Base-by-base conservation (phyloP, 2,797 vertebrate genomes). In the Phrynocephalus guinanensis region DNA sequence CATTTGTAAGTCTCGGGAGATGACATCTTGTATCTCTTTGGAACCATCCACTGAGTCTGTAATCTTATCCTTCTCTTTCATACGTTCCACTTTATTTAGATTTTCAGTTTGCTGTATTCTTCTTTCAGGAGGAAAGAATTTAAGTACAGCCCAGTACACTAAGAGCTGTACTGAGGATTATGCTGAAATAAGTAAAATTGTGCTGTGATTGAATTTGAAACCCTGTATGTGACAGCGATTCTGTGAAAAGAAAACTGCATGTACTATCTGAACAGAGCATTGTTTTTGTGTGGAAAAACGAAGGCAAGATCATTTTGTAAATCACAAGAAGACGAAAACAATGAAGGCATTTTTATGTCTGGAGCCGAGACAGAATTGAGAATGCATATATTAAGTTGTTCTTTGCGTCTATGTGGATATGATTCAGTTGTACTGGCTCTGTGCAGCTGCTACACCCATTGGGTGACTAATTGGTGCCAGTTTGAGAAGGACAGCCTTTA, bases 381-480 rank as follows among this genome's bases (percentile, higher is more conserved):
- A 80, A 91, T 71, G 67, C 82, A 86, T 56, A 76, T n/a, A 88
- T 85, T 84, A 86, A 84, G 60, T 90, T 91, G 79, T n/a, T 85
- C 24, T 63, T 83, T 50, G n/a, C 75, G 63, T 71, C 22, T 72
- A 83, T 6, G 26, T 89, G 79, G 24, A 85, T 89, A 71, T 44
- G n/a, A 60, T 88, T 75, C 68, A 83, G 68, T 87, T 78, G 28
- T 85, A 88, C 68, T 88, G 71, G 86, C 33, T 24, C 60, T 50
- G 18, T 90, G 79, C 50, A 83, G 33, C 79, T 79, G 7, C 30
- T 91, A 15, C 56, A n/a, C 90, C 81, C 70, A 82, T 86, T 50
- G 48, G 50, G 82, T 85, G 79, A 89, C 66, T 89, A 87, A 1
- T 0, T 0, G 75, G 50, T 86, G 5, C 30, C 71, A 2, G 63